A percentile compares a stretch with the other conserved stretches of the same genome.
Evolutionary conservation across 1,140 invertebrate species (phyloP).

Genomic region (Sitodiplosis mosellana): DNA sequence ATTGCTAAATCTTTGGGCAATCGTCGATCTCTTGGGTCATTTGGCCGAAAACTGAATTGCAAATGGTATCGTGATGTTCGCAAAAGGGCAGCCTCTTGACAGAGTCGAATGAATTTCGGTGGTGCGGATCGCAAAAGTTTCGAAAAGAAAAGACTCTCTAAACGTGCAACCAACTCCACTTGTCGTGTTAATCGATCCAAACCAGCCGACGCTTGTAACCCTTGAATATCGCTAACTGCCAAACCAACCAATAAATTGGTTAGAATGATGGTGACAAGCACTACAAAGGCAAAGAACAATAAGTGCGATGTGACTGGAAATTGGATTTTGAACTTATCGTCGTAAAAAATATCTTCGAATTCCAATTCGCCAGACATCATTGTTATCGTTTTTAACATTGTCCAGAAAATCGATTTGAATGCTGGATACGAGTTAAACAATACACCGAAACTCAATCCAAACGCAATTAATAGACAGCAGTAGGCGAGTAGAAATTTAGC

Average conservation of each 20-base stretch:
- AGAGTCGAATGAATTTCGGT: constrained; percentile 35
- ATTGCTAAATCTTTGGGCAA: constrained; percentile 53
- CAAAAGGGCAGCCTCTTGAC: constrained; percentile 47
- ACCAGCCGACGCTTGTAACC: constrained; percentile 62
- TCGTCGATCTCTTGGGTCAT: constrained; percentile 57
- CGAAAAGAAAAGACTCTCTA: constrained; percentile 67
- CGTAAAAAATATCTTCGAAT: constrained; percentile 66
- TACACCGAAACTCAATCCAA: constrained; percentile 57
- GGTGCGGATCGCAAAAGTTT: constrained; percentile 46
- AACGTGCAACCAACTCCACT: constrained; percentile 55
- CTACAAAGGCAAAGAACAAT: constrained; percentile 55
- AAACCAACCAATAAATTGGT: constrained; percentile 72
- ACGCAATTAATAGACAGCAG: constrained; percentile 57
- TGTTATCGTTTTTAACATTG: constrained; percentile 58
- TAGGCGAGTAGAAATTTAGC: constrained; percentile 66
- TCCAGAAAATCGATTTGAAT: constrained; percentile 32
- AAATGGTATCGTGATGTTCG: constrained; percentile 50
- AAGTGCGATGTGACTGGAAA: constrained; percentile 52
- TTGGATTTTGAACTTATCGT: constrained; percentile 27
- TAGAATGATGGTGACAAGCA: constrained; percentile 67
- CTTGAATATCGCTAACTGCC: constrained; percentile 66
- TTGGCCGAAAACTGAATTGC: constrained; percentile 49
- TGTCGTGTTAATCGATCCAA: constrained; percentile 59
- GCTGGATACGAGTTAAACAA: constrained; percentile 56
- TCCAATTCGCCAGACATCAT: constrained; percentile 82